Percentiles rank a stretch among this genome's conserved stretches.
These are phyloP conservation scores for Diabrotica balteata DNA, from an alignment of 2,888 invertebrate genomes.

Conservation along the genomic window DNA sequence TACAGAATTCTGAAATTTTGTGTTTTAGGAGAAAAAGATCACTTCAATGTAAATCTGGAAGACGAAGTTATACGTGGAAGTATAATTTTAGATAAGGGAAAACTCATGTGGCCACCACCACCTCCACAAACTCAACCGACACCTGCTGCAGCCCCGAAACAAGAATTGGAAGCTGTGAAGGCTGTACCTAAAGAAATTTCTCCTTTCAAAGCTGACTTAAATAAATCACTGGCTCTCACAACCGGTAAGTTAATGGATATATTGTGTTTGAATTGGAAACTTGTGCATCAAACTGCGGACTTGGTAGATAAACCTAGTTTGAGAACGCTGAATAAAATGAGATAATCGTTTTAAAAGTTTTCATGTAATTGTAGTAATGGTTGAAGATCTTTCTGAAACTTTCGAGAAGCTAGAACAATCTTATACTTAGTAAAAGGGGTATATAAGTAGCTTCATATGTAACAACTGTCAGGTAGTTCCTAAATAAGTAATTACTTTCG, in stretches of 20 bases:
- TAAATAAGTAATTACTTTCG: too few relatives aligned
- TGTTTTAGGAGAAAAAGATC: constrained; percentile 72
- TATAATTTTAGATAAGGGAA: constrained; percentile 77
- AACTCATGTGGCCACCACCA: constrained; percentile 84
- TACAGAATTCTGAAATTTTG: constrained; percentile 8
- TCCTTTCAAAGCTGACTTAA: constrained; percentile 75
- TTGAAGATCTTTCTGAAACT: too few relatives aligned
- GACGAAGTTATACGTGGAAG: constrained; percentile 89
- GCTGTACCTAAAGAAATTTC: constrained; percentile 55
- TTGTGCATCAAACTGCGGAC: too few relatives aligned
- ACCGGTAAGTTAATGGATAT: constrained; percentile 62
- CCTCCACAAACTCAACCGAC: constrained; percentile 65
- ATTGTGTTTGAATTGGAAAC: too few relatives aligned
- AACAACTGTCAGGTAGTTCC: too few relatives aligned
- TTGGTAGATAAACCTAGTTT: too few relatives aligned
- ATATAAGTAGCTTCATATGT: too few relatives aligned
- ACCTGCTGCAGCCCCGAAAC: constrained; percentile 59
- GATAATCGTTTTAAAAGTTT: too few relatives aligned
- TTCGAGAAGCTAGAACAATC: too few relatives aligned
- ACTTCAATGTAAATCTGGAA: constrained; percentile 79
- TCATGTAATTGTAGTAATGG: too few relatives aligned
- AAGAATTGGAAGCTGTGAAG: constrained; percentile 44
- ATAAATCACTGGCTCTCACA: constrained; percentile 72
- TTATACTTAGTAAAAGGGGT: too few relatives aligned
- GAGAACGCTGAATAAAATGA: too few relatives aligned